These are phyloP conservation scores for Fragum sueziense DNA, from an alignment of 2,888 invertebrate genomes.

Conservation along the genomic window DNA sequence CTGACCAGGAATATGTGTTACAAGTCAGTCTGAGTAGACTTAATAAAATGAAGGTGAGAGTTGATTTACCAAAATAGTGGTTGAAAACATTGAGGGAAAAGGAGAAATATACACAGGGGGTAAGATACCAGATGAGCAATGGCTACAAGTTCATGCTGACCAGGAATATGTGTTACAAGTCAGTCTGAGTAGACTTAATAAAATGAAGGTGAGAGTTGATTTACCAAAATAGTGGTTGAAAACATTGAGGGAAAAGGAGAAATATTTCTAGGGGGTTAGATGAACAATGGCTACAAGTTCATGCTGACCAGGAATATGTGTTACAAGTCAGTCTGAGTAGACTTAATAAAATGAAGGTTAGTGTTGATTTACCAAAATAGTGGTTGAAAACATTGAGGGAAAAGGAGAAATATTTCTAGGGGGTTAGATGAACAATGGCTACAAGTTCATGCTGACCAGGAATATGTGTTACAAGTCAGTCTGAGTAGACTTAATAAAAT, in stretches of 20 bases:
- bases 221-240: no score
- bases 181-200: constrained; percentile 78
- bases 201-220: constrained; percentile 29
- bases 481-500: constrained; percentile 77
- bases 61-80: no score
- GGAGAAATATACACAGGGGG: no score
- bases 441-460: constrained; percentile 87
- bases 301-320: constrained; percentile 89
- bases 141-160: constrained; percentile 87
- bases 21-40: constrained; percentile 83
- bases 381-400: no score
- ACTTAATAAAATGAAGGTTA: constrained; percentile 69
- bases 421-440: constrained; percentile 85
- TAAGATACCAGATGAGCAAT: constrained; percentile 79
- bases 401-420: no score
- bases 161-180: constrained; percentile 89
- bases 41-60: constrained; percentile 68
- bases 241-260: no score
- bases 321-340: constrained; percentile 84
- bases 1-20: constrained; percentile 89
- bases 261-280: no score
- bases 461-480: constrained; percentile 87
- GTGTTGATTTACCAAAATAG: no score
- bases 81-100: no score
- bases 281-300: constrained; percentile 85